Base-by-base conservation (phyloP, 2,888 invertebrate genomes). In the Pherbina coryleti region DNA sequence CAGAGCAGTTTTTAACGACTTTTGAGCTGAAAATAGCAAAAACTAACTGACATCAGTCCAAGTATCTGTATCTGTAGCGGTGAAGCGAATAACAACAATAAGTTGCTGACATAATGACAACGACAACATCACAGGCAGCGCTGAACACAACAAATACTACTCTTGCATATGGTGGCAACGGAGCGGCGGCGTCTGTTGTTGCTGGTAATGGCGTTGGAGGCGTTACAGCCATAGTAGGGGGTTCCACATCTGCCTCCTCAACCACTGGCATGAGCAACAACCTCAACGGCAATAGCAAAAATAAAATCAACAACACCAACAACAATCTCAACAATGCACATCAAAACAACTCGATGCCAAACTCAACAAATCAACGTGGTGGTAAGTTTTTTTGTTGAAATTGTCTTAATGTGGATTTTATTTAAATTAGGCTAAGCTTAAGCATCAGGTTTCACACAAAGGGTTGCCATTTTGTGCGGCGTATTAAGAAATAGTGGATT, bases 61-160 rank as follows among this genome's bases (percentile, higher is more conserved):
- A 60, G 57, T 28, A 60, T 60, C 17, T 60, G 19, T 19, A 55
- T 5, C 22, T 55, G n/a, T 55, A 19, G 7, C n/a, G 7, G 19
- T 5, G n/a, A n/a, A n/a, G n/a, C n/a, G n/a, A n/a, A 11, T n/a
- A 64, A 64, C n/a, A 28, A 25, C 3, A 64, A 25, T 28, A n/a
- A 55, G 44, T 55, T 25, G 49, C 44, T 60, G 37, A 25, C 73
- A 75, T 55, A 55, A 75, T 75, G 75, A 75, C 75, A 75, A 75
- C 67, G 53, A 53, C 75, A 66, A 60, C 72, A 60, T 34, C 75
- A 34, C 75, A 75, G 22, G 19, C 66, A 34, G 49, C 64, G 25
- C 62, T 73, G 28, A 73, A 44, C 60, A 49, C 73, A 22, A 49
- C 73, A 22, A 74, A 62, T 22, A n/a, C 49, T 22, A n/a, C 49